These are phyloP conservation scores for Taurulus bubalis DNA, from an alignment of 2,113 vertebrate genomes.

Conservation along the genomic window DNA sequence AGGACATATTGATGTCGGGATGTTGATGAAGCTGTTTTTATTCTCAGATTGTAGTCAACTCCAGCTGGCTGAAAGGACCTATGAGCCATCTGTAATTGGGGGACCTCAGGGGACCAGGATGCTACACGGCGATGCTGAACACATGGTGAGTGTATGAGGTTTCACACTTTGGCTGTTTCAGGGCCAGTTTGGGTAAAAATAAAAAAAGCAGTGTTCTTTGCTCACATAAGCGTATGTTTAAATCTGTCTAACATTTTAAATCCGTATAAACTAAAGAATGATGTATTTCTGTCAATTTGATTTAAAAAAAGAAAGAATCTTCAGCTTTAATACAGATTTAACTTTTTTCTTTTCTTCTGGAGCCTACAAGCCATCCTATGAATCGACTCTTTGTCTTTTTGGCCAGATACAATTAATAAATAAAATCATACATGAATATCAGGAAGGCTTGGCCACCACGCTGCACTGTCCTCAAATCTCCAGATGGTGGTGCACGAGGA, in stretches of 20 bases:
- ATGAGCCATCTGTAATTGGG: conserved; percentile 59
- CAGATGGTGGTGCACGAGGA: conserved; percentile 69
- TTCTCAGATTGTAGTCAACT: conserved; percentile 49
- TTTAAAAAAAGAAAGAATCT: too few relatives aligned
- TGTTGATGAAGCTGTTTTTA: conserved; percentile 47
- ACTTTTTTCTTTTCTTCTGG: neutral
- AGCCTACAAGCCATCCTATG: neutral
- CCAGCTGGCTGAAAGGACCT: conserved; percentile 45
- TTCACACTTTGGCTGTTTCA: conserved; percentile 20
- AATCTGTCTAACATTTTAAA: conserved; percentile 1
- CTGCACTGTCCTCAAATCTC: conserved; percentile 39
- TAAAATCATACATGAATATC: neutral
- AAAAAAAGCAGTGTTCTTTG: neutral
- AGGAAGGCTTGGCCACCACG: neutral
- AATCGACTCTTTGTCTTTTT: neutral
- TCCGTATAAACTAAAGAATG: neutral
- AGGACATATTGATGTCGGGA: conserved; percentile 27
- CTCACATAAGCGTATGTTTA: neutral
- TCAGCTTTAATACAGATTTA: neutral
- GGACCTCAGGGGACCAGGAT: conserved; percentile 56
- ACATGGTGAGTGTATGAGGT: conserved; percentile 68
- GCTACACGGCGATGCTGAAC: conserved; percentile 67
- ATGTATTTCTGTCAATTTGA: neutral
- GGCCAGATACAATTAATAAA: neutral
- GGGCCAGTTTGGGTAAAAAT: conserved; percentile 8